Evolutionary conservation across 2,797 vertebrate genomes (phyloP), one percentile per base, ranked within the genome.

Genomic region (Enteromius paludinosus): DNA sequence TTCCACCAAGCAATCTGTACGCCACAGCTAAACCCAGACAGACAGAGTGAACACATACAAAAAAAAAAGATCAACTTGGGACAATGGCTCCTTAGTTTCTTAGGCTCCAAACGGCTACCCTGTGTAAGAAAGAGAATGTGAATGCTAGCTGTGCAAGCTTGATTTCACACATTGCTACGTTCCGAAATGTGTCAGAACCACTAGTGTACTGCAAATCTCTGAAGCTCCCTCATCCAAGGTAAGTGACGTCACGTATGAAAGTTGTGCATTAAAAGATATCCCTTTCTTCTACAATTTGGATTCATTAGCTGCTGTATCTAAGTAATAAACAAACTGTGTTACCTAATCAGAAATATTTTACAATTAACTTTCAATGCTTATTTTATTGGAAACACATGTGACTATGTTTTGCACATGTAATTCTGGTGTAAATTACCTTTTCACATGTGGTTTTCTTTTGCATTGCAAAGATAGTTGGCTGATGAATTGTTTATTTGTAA

Each of bases 21-120:
- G 17, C 47, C 77, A 72, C 56, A 81, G n/a, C 30, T 41, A 52
- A 62, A 65, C n/a, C 45, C 45, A 41, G 33, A 74, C 43, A 66
- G 47, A 74, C 28, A 77, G 47, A 79, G 23, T 25, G 30, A 20
- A 28, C 17, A 62, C 35, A 0, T 43, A 41, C 25, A 33, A 79
- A 69, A 33, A 43, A 47, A 35, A 68, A 3, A 18, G 4, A 71
- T 72, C 35, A 47, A 71, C 54, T 18, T 35, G 3, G 15, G 56
- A 70, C 23, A 28, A 68, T 20, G 33, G 35, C 30, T 54, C 33
- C 38, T 79, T 17, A 54, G 65, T 15, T 56, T 43, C 20, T 64
- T 17, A 14, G 35, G 52, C 38, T 56, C 38, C 4, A 43, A 62
- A 43, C 1, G 2, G 35, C 35, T 33, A 80, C 7, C 3, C 10